Percentiles rank a stretch among this genome's conserved stretches.
Evolutionary conservation across 2,888 invertebrate genomes (phyloP).

Genomic region (Acheta domesticus): DNA sequence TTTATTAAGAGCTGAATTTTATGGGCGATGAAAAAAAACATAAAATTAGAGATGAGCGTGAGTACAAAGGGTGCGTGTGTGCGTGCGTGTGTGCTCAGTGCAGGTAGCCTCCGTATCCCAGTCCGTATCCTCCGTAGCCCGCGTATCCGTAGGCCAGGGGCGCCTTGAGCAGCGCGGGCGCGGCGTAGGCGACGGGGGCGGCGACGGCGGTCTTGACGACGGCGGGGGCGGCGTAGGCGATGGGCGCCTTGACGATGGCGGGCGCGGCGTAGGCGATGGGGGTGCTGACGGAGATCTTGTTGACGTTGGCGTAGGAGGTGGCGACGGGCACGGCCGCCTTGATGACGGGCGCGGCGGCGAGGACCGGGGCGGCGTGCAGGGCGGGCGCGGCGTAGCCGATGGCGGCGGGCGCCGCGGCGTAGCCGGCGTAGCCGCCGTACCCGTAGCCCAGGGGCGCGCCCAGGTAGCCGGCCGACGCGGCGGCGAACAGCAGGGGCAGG

Average conservation of each 20-base stretch:
- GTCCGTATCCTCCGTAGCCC: too few relatives aligned
- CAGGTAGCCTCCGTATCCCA: too few relatives aligned
- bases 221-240: slow-evolving; percentile 45
- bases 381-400: slow-evolving; percentile 48
- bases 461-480: background rate
- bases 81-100: too few relatives aligned
- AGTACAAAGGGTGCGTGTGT: too few relatives aligned
- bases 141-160: background rate
- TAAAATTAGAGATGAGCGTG: too few relatives aligned
- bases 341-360: slow-evolving; percentile 51
- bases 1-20: too few relatives aligned
- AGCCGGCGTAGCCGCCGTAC: slow-evolving; percentile 36
- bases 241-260: slow-evolving; percentile 47
- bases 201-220: slow-evolving; percentile 35
- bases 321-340: slow-evolving; percentile 39
- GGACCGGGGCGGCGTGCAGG: slow-evolving; percentile 41
- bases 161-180: slow-evolving; percentile 41
- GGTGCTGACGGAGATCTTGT: slow-evolving; percentile 38
- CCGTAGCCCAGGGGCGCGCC: slow-evolving; percentile 30
- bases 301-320: slow-evolving; percentile 40
- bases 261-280: slow-evolving; percentile 36
- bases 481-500: slow-evolving; percentile 29
- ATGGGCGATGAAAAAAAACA: too few relatives aligned
- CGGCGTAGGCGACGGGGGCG: slow-evolving; percentile 35
- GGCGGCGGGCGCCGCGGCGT: slow-evolving; percentile 44